These are phyloP conservation scores for Carassius carassius DNA, from an alignment of 2,113 vertebrate species.

Conservation along the genomic window DNA sequence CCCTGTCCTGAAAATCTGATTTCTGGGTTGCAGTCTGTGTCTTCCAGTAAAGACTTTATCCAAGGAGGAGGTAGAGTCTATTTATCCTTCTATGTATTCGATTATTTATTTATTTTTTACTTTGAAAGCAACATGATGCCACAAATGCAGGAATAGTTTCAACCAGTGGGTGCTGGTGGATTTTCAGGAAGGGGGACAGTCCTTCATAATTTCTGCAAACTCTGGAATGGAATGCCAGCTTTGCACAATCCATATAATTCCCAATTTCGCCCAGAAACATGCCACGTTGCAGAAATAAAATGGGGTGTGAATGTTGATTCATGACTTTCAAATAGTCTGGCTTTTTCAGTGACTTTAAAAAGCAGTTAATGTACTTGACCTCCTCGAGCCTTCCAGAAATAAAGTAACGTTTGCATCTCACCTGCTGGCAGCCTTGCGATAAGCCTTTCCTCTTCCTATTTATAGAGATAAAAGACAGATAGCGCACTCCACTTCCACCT, in stretches of 20 bases:
- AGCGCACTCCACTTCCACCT: background rate
- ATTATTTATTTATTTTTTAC: background rate
- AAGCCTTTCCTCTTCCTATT: background rate
- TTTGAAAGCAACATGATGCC: background rate
- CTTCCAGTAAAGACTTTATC: conserved; percentile 77
- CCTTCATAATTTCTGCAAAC: background rate
- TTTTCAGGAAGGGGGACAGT: background rate
- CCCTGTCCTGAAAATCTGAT: conserved; percentile 85
- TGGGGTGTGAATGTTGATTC: background rate
- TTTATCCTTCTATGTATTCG: background rate
- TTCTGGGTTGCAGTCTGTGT: conserved; percentile 74
- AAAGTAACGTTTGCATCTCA: background rate
- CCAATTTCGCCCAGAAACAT: background rate
- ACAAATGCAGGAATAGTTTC: background rate
- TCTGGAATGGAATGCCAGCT: background rate
- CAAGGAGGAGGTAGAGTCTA: conserved; percentile 77
- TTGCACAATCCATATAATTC: background rate
- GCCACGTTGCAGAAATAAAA: background rate
- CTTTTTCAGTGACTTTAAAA: background rate
- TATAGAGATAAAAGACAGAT: background rate
- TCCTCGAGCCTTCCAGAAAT: background rate
- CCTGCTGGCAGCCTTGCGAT: background rate
- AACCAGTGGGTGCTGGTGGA: background rate
- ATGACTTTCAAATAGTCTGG: background rate
- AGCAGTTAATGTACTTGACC: background rate